Conservation (phyloP, 1,140 invertebrate species). For the Drosophila teissieri region DNA sequence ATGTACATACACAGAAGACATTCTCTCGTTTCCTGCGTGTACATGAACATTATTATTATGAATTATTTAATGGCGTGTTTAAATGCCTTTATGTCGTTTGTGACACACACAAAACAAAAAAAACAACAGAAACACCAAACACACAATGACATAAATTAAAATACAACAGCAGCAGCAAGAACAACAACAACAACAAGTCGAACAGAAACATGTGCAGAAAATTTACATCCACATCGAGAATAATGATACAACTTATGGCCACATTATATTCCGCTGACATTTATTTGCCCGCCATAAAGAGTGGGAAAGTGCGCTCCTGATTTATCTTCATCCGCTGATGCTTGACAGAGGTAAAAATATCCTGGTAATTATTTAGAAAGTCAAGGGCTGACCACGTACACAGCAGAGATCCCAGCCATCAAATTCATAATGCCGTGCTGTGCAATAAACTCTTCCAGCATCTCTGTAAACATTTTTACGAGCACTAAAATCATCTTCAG, state of each 20-base stretch:
- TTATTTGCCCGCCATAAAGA: conserved; percentile 44
- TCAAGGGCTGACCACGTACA: background rate
- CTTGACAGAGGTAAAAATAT: conserved; percentile 14
- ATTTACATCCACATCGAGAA: conserved; percentile 55
- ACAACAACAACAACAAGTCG: conserved; percentile 30
- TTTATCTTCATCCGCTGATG: conserved; percentile 47
- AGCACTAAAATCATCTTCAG: no score
- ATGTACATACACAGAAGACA: conserved; percentile 14
- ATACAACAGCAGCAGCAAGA: conserved; percentile 34
- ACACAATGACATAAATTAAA: conserved; percentile 76
- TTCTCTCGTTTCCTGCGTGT: conserved; percentile 48
- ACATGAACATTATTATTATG: conserved; percentile 66
- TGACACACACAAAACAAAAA: conserved; percentile 23
- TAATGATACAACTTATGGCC: conserved; percentile 72
- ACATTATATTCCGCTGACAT: conserved; percentile 70
- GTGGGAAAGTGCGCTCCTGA: conserved; percentile 44
- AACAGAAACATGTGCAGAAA: conserved; percentile 26
- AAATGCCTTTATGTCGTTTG: conserved; percentile 77
- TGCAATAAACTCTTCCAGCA: background rate
- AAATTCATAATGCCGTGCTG: background rate
- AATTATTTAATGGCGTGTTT: conserved; percentile 83
- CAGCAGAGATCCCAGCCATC: no score
- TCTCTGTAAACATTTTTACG: no score
- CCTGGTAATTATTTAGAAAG: conserved; percentile 1
- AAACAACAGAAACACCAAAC: conserved; percentile 60